Percentiles rank a stretch among this genome's conserved stretches.
Evolutionary conservation across 2,113 vertebrate genomes (phyloP).

Genomic region (Nipponia nippon): DNA sequence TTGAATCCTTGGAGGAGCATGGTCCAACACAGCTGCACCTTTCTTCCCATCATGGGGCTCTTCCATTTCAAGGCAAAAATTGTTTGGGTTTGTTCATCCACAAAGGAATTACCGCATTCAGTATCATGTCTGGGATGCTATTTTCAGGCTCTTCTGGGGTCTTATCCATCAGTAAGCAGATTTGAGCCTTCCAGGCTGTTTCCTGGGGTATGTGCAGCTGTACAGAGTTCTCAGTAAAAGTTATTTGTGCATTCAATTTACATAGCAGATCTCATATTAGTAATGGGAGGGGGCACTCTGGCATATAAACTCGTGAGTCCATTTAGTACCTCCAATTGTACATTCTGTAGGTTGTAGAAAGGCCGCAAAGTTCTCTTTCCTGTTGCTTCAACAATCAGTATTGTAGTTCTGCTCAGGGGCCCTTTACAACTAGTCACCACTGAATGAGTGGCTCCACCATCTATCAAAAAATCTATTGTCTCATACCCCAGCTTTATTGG

Average conservation of each 20-base stretch:
- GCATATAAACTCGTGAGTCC: background rate
- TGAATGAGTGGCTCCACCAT: background rate
- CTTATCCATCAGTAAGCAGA: background rate
- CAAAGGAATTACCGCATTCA: background rate
- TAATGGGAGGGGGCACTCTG: background rate
- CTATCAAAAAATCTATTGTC: background rate
- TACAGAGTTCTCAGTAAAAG: background rate
- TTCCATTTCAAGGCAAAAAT: too few relatives aligned
- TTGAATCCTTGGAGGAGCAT: too few relatives aligned
- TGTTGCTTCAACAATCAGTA: background rate
- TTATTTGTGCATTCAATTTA: background rate
- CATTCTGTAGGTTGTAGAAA: background rate
- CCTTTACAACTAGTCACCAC: background rate
- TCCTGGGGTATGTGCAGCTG: background rate
- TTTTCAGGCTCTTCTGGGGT: background rate
- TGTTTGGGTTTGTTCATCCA: too few relatives aligned
- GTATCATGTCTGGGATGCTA: background rate
- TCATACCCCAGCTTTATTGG: background rate
- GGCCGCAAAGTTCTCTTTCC: background rate
- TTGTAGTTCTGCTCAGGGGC: background rate
- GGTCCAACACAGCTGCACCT: too few relatives aligned
- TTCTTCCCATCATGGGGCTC: too few relatives aligned
- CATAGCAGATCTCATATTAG: background rate
- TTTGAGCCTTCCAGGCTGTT: background rate
- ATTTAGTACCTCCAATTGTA: background rate